Percentiles rank a stretch among this genome's conserved stretches.
These are phyloP conservation scores for Myiozetetes cayanensis DNA, from an alignment of 2,113 vertebrate species.

Conservation along the genomic window DNA sequence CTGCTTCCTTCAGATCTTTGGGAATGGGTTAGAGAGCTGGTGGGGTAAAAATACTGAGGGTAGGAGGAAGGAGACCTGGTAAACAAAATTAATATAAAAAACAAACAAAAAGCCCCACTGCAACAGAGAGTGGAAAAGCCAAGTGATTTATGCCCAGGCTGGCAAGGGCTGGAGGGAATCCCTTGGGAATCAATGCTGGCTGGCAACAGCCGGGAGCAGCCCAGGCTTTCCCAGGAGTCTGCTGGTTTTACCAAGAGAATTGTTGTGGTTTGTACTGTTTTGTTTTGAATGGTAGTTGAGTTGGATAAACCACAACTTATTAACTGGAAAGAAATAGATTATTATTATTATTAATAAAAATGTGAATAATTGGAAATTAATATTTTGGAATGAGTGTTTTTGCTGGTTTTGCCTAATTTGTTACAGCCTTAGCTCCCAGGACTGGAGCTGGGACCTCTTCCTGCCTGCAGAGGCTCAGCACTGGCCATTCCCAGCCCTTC, in stretches of 20 bases:
- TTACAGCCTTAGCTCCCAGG: not conserved
- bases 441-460: not conserved
- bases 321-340: not conserved
- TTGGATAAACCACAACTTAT: not conserved
- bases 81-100: not conserved
- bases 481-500: not conserved
- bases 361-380: not conserved
- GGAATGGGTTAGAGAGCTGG: not conserved
- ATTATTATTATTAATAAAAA: not conserved
- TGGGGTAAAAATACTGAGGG: not conserved
- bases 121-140: not conserved
- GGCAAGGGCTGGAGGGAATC: not conserved
- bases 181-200: not conserved
- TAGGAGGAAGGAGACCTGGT: not conserved
- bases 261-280: not conserved
- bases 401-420: accelerated
- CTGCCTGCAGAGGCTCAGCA: accelerated
- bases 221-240: not conserved
- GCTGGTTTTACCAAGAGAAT: not conserved
- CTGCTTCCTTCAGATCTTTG: not conserved
- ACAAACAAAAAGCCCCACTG: accelerated
- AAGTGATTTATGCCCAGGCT: not conserved
- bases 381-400: not conserved
- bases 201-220: not conserved
- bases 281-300: not conserved